Evolutionary conservation across 2,113 vertebrate species (phyloP).

Genomic region (Phylloscopus trochiloides): DNA sequence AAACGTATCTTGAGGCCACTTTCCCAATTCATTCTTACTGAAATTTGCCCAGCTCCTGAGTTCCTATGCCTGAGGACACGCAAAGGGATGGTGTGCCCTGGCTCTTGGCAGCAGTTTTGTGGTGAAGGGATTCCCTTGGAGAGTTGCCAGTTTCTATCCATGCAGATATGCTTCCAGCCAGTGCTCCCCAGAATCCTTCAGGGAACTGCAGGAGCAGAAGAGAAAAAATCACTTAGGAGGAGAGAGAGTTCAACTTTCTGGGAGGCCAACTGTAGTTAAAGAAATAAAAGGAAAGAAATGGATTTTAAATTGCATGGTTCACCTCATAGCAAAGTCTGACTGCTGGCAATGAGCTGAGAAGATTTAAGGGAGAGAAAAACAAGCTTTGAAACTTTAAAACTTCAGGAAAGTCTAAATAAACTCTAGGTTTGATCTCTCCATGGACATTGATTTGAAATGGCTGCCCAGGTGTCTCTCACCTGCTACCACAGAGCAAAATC

Average conservation of each 20-base stretch:
- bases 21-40: neutral
- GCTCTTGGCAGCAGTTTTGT: neutral
- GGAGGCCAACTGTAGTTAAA: neutral
- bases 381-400: neutral
- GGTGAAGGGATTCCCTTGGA: neutral
- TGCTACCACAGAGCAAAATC: neutral
- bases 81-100: neutral
- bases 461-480: neutral
- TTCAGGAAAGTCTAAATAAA: neutral
- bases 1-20: neutral
- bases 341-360: neutral
- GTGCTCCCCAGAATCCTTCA: slow-evolving; percentile 59
- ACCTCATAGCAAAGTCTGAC: neutral
- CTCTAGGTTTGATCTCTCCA: neutral
- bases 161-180: slow-evolving; percentile 56
- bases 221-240: neutral
- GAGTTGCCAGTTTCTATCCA: neutral
- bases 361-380: neutral
- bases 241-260: neutral
- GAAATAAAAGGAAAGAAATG: neutral
- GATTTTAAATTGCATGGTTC: neutral
- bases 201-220: slow-evolving; percentile 19
- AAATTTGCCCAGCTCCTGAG: neutral
- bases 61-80: neutral
- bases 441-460: neutral